Base-by-base conservation (phyloP, 2,888 invertebrate species). In the Oeneis ivallda region DNA sequence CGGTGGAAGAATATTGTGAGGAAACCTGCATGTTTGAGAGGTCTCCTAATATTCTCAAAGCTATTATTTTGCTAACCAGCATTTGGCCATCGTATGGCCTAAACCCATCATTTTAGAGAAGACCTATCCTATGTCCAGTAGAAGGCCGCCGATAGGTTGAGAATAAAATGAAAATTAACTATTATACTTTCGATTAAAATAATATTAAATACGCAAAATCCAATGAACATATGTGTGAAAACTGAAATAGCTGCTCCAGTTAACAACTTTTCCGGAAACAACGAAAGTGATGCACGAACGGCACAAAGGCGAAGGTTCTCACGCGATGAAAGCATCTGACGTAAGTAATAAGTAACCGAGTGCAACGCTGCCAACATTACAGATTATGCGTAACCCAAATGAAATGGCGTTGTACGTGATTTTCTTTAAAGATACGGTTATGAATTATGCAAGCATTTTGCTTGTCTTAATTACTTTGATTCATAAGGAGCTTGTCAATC, bases 291-390 rank as follows among this genome's bases (percentile, higher is more conserved):
- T 83, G 83, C 79, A 75, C 76, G 70, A 74, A 41, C 50, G 11
- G 39, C 72, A 78, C 80, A 80, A 79, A 79, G 74, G 73, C 75
- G 69, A 75, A 76, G 81, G 82, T 91, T 91, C 91, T 85, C 90
- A 91, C 87, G 89, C 86, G 83, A 86, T 79, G 86, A 88, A 87
- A 87, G 85, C 80, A 71, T 70, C 70, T 89, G 85, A 88, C 83
- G 87, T 83, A 89, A 89, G 56, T 52, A 52, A 52, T 32, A 37
- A 53, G 53, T 56, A 61, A 66, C 57, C 10, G 60, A 57, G 66
- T 34, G 53, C 54, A 72, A 71, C 70, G 72, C 71, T 73, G 70
- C 71, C 72, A 69, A 72, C 72, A 70, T 68, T 67, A 64, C 56
- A 57, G 59, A 63, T 67, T 50, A 60, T 62, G 64, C 49, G 56